phyloP scores from a whole-genome alignment of 2,113 vertebrate species.

The Callopanchax toddi region DNA sequence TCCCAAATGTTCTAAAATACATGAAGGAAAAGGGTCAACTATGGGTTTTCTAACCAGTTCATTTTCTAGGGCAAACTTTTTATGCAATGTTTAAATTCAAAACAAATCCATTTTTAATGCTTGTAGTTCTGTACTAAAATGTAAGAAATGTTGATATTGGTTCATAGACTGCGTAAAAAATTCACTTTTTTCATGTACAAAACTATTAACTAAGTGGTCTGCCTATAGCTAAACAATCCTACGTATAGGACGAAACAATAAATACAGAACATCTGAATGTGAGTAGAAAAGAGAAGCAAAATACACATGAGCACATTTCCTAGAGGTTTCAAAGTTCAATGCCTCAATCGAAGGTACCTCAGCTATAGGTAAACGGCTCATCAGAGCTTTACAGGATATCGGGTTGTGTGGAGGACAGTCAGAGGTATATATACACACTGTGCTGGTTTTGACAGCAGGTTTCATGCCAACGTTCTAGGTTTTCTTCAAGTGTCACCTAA shows the following conservation, averaged over 20 bases:
- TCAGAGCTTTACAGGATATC: constrained; percentile 37
- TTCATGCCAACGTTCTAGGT: constrained; percentile 45
- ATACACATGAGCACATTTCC: constrained; percentile 25
- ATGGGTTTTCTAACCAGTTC: too few relatives aligned
- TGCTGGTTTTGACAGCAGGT: constrained; percentile 66
- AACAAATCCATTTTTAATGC: too few relatives aligned
- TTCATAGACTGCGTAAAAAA: too few relatives aligned
- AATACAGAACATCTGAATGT: constrained; percentile 15
- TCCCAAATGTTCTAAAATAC: constrained; percentile 12
- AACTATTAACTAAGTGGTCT: too few relatives aligned
- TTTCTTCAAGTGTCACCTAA: constrained; percentile 27
- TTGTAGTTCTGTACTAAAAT: too few relatives aligned
- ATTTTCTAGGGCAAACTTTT: too few relatives aligned
- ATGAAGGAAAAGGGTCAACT: constrained; percentile 11
- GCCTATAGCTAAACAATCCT: constrained; percentile 4
- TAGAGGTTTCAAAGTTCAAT: constrained; percentile 12
- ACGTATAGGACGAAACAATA: constrained; percentile 16
- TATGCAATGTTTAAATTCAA: too few relatives aligned
- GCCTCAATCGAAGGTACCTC: constrained; percentile 1
- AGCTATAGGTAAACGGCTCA: constrained; percentile 36
- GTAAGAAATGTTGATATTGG: too few relatives aligned
- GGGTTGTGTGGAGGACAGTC: constrained; percentile 35
- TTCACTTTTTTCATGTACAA: too few relatives aligned
- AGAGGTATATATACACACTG: constrained; percentile 60
- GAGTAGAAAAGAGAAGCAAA: constrained; percentile 27